phyloP scores from a whole-genome alignment of 35 echinoderm and acorn worm genomes.

The Heliocidaris tuberculata region DNA sequence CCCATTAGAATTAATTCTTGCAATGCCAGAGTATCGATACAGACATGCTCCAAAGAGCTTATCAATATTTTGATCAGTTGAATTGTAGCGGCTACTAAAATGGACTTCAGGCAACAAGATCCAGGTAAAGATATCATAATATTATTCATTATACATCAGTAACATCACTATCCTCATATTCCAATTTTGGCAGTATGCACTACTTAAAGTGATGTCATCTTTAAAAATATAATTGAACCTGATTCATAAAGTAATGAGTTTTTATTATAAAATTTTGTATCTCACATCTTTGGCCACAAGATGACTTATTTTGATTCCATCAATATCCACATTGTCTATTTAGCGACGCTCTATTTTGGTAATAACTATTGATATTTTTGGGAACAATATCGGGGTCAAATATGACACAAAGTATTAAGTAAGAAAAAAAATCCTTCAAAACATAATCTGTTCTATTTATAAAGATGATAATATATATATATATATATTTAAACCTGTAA shows the following conservation, averaged over 20 bases:
- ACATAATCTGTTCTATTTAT: no score
- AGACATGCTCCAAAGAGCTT: background rate
- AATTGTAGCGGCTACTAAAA: background rate
- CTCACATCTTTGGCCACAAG: background rate
- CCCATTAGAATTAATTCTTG: background rate
- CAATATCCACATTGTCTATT: background rate
- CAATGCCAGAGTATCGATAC: background rate
- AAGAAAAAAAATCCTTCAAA: no score
- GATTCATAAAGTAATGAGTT: background rate
- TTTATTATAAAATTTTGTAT: background rate
- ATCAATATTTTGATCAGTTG: constrained; percentile 9
- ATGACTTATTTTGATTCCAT: background rate
- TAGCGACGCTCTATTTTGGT: background rate
- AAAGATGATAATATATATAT: no score
- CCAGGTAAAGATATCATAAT: background rate
- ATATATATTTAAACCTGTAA: no score
- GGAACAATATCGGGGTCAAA: background rate
- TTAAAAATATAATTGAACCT: background rate
- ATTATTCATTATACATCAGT: background rate
- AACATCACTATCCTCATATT: background rate
- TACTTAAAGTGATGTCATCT: background rate
- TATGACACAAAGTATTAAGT: background rate
- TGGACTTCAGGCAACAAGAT: background rate
- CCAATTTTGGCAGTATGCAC: background rate
- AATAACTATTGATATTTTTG: background rate